Conservation (phyloP, 2,113 vertebrate genomes). For the Prionailurus bengalensis region DNA sequence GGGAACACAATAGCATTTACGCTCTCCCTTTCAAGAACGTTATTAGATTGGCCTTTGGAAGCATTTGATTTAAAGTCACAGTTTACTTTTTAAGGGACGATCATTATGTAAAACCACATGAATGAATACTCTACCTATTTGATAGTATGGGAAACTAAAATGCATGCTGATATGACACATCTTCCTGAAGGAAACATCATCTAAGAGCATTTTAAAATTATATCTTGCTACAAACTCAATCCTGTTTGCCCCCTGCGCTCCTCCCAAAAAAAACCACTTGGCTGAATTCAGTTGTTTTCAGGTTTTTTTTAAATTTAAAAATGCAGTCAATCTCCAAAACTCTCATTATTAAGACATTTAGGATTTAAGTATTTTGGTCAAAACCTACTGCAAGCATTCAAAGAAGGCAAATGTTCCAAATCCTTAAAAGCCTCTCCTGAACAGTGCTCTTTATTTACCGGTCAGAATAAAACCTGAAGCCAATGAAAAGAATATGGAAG, state of each 20-base stretch:
- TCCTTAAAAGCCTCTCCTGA: neutral
- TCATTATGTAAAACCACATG: neutral
- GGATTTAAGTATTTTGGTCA: neutral
- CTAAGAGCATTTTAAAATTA: neutral
- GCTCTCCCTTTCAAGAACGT: neutral
- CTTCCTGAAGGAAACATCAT: neutral
- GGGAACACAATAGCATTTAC: neutral
- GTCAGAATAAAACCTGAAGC: neutral
- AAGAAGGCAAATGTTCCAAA: neutral
- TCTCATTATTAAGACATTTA: neutral
- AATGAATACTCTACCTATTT: neutral
- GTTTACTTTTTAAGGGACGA: neutral
- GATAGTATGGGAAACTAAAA: neutral
- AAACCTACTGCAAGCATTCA: neutral
- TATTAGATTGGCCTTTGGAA: neutral
- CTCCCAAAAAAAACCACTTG: neutral
- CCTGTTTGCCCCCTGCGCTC: neutral
- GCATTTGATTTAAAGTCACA: conserved; percentile 19
- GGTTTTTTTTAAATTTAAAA: neutral
- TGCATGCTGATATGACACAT: neutral
- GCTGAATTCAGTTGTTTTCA: neutral
- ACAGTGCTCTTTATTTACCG: neutral
- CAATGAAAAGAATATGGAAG: neutral
- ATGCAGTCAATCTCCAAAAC: neutral
- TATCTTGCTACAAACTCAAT: neutral